Percentiles rank a stretch among this genome's conserved stretches.
Conservation (phyloP, 2,797 vertebrate genomes). For the Fistularia tabacaria region DNA sequence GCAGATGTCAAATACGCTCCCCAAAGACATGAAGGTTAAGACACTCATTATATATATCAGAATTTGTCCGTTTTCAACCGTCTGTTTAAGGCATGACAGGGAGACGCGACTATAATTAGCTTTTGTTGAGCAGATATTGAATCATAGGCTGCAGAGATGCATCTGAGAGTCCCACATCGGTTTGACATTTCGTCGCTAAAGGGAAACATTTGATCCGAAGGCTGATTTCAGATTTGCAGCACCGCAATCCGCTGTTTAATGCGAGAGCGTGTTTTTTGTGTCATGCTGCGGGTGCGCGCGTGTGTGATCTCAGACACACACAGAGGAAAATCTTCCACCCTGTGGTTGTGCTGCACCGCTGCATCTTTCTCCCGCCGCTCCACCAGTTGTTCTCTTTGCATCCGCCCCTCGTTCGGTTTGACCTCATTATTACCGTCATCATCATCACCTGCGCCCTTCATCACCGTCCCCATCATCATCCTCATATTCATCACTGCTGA, state of each 20-base stretch:
- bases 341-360: conserved; percentile 64
- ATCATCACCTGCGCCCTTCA: conserved; percentile 32
- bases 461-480: conserved; percentile 5
- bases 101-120: conserved; percentile 30
- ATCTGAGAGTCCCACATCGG: neutral
- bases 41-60: conserved; percentile 3
- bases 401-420: conserved; percentile 48
- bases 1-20: no score
- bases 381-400: conserved; percentile 39
- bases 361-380: conserved; percentile 45
- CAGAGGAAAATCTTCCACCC: conserved; percentile 60
- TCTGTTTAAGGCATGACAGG: conserved; percentile 14
- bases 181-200: no score
- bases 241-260: neutral
- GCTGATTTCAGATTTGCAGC: conserved; percentile 17
- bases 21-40: neutral
- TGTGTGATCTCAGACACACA: conserved; percentile 41
- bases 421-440: conserved; percentile 56
- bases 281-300: neutral
- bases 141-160: conserved; percentile 18
- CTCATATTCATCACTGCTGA: conserved; percentile 25
- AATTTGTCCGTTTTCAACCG: conserved; percentile 6
- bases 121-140: conserved; percentile 27
- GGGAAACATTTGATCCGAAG: conserved; percentile 5
- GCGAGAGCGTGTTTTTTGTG: conserved; percentile 1